Evolutionary conservation across 2,797 vertebrate species (phyloP), one percentile per base, ranked within the genome.

Genomic region (Crenichthys baileyi): DNA sequence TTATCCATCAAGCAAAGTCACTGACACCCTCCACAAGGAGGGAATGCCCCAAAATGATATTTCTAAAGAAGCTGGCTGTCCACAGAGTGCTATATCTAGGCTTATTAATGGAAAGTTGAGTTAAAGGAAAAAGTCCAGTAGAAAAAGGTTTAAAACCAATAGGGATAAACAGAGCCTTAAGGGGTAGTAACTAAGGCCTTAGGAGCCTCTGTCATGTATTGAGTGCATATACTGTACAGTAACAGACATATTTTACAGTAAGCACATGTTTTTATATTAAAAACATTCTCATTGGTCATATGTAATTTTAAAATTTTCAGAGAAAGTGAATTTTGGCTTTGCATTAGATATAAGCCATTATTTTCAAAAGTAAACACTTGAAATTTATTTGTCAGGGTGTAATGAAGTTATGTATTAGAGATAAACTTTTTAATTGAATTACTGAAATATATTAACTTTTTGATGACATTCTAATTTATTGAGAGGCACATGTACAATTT

Each of bases 401-500:
- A 68, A 44, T 44, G 22, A 53, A 53, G 16, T 5, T 53, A 20
- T 53, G 22, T 46, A 6, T 20, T 36, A 36, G 36, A 67, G 39
- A 39, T 41, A 0, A 46, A 46, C 1, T 41, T n/a, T 68, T 44
- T 46, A 68, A 46, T 7, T 24, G 41, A 26, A 70, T 70, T 8
- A n/a, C 1, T 5, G 4, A 61, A n/a, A 61, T 15, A 61, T 3
- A 61, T 60, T 8, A 24, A 4, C 39, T 13, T 70, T 70, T 70
- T 70, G 41, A 3, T n/a, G 67, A 46, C 26, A 46, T 46, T 70
- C 41, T 46, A 70, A 70, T 70, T 70, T 26, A 70, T 46, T 70
- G 24, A 46, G 41, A 70, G 46, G 67, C 44, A 70, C 44, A 48
- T 26, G 2, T 3, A 70, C 15, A 44, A 41, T 39, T 26, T 61